Conservation (phyloP, 2,113 vertebrate genomes). For the Bubo scandiacus region DNA sequence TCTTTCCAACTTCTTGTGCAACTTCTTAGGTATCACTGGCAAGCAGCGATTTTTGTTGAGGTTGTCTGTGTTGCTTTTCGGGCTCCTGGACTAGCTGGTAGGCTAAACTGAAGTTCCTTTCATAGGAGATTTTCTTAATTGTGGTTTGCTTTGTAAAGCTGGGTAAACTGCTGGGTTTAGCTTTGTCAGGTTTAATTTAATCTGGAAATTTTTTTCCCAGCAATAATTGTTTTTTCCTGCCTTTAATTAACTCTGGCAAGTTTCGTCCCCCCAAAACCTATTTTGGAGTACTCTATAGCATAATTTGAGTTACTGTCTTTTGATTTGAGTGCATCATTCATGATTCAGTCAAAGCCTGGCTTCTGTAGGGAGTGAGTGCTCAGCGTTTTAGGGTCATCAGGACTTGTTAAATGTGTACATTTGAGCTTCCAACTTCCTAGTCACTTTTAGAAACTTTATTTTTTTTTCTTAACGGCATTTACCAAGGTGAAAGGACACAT, state of each 20-base stretch:
- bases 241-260: neutral
- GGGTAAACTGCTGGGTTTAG: neutral
- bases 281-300: neutral
- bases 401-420: neutral
- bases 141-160: neutral
- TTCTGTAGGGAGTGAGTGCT: neutral
- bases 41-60: neutral
- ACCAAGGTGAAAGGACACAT: neutral
- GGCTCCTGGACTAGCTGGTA: neutral
- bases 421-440: neutral
- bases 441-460: neutral
- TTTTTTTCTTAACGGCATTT: neutral
- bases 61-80: neutral
- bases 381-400: neutral
- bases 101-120: neutral
- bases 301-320: neutral
- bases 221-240: constrained; percentile 16
- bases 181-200: constrained; percentile 3
- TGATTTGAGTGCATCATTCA: neutral
- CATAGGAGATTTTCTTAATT: neutral
- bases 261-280: neutral
- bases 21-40: neutral
- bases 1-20: neutral
- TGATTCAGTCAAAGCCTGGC: neutral
- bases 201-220: neutral